Conservation (phyloP, 1,140 invertebrate genomes). For the Steinernema khuongi region DNA sequence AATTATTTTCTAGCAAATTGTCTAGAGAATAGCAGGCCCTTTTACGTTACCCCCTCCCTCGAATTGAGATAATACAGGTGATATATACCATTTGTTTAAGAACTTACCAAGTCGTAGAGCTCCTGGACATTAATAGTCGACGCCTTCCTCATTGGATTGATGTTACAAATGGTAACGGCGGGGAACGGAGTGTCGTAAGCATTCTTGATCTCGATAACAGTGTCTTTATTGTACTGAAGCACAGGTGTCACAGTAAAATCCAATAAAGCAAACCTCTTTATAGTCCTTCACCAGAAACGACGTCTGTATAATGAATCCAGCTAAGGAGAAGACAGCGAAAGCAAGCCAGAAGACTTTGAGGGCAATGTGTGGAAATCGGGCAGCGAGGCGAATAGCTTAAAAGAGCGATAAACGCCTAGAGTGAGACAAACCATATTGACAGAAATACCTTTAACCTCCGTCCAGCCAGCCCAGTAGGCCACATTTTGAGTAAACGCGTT, state of each 20-base stretch:
- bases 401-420: not conserved
- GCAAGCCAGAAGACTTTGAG: slow-evolving; percentile 5
- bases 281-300: not conserved
- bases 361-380: not conserved
- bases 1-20: too few species aligned
- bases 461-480: not conserved
- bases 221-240: slow-evolving; percentile 1
- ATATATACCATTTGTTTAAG: not conserved
- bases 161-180: not conserved
- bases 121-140: not conserved
- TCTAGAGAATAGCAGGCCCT: too few species aligned
- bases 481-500: not conserved
- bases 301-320: not conserved
- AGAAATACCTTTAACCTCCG: not conserved
- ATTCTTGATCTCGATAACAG: not conserved
- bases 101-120: not conserved
- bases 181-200: not conserved
- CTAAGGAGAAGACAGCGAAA: too few species aligned
- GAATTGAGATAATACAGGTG: not conserved
- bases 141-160: not conserved
- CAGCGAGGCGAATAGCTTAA: not conserved
- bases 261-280: not conserved
- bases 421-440: not conserved
- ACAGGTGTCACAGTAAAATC: not conserved
- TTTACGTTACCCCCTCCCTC: too few species aligned